Percentiles rank a stretch among this genome's conserved stretches.
phyloP scores from a whole-genome alignment of 2,888 invertebrate genomes.

The Xestia rhomboidea region DNA sequence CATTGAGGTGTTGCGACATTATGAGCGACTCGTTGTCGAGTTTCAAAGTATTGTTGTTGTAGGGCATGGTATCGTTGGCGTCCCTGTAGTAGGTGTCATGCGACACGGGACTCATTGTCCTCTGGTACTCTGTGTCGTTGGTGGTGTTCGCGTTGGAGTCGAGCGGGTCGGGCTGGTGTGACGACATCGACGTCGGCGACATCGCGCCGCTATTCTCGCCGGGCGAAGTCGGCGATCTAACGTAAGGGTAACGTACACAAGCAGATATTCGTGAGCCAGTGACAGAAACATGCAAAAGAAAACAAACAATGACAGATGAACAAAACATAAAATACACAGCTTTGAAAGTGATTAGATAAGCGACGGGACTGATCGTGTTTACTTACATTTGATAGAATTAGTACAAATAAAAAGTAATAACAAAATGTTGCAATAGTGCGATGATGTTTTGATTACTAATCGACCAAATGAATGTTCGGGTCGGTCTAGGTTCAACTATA shows the following conservation, averaged over 20 bases:
- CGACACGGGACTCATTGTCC: conserved; percentile 84
- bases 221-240: conserved; percentile 88
- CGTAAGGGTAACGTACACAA: conserved; percentile 85
- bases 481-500: conserved; percentile 68
- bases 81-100: conserved; percentile 92
- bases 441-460: conserved; percentile 66
- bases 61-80: conserved; percentile 77
- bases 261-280: conserved; percentile 89
- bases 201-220: conserved; percentile 86
- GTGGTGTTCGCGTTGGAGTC: conserved; percentile 81
- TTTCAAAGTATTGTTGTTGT: conserved; percentile 88
- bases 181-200: conserved; percentile 85
- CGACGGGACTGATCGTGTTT: conserved; percentile 74
- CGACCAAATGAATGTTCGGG: conserved; percentile 62
- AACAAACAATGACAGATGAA: conserved; percentile 82
- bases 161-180: conserved; percentile 78
- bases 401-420: conserved; percentile 73
- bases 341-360: conserved; percentile 80
- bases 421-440: conserved; percentile 75
- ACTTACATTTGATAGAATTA: conserved; percentile 68
- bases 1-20: conserved; percentile 84
- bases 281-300: conserved; percentile 89
- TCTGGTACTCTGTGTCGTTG: conserved; percentile 80
- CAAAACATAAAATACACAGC: conserved; percentile 77
- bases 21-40: conserved; percentile 87